Conservation (phyloP, 2,797 vertebrate genomes). For the Sandelia bainsii region DNA sequence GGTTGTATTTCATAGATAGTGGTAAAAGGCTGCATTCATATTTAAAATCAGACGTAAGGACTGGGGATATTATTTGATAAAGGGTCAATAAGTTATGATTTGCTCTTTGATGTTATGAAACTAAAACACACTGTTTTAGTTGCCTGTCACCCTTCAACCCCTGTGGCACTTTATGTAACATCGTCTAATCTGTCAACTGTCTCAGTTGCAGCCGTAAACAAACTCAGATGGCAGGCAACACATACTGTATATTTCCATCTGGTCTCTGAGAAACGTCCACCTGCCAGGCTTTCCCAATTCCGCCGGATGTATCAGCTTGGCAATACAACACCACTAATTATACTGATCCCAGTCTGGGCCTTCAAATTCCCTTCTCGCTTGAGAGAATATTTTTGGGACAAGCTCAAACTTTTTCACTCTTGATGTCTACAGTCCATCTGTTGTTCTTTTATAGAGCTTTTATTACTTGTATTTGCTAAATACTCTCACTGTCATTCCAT, state of each 20-base stretch:
- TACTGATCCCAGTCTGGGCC: slow-evolving; percentile 71
- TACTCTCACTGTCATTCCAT: slow-evolving; percentile 13
- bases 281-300: slow-evolving; percentile 74
- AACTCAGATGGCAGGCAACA: slow-evolving; percentile 56
- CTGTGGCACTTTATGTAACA: slow-evolving; percentile 32
- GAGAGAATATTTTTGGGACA: slow-evolving; percentile 60
- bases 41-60: slow-evolving; percentile 1
- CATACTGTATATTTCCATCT: slow-evolving; percentile 65
- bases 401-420: slow-evolving; percentile 61
- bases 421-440: slow-evolving; percentile 60
- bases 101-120: not conserved
- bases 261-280: slow-evolving; percentile 66
- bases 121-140: slow-evolving; percentile 12
- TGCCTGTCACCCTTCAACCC: slow-evolving; percentile 24
- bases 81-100: not conserved
- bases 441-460: slow-evolving; percentile 58
- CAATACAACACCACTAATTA: slow-evolving; percentile 79
- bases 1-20: not conserved
- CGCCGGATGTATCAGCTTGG: slow-evolving; percentile 71
- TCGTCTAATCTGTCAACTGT: slow-evolving; percentile 35
- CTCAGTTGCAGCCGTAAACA: slow-evolving; percentile 57
- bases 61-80: not conserved
- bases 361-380: slow-evolving; percentile 71
- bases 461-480: slow-evolving; percentile 33
- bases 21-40: too few relatives aligned